Base-by-base conservation (phyloP, 2,113 vertebrate species). In the Tringa solitaria region DNA sequence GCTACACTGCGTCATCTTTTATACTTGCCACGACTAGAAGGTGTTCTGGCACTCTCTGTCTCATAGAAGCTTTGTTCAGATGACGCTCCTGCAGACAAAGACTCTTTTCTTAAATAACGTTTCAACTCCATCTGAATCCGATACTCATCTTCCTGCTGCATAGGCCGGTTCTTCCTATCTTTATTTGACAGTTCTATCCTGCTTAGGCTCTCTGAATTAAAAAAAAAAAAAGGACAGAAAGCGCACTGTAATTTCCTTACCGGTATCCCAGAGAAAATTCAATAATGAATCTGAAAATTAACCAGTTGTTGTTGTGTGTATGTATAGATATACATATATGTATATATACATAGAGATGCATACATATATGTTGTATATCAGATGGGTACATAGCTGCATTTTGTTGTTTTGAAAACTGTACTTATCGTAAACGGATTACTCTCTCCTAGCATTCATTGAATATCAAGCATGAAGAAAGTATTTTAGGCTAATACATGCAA, bases 101-200 rank as follows among this genome's bases (percentile, higher is more conserved):
- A 98, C 53, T 99, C 99, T 96, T 99, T 99, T 96, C 99, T 99
- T 89, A 99, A 98, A 67, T 97, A 98, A 51, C 99, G 99, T 95
- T 99, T 99, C 89, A 99, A 96, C 93, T 99, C 99, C 98, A 99
- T 99, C 75, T 99, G 99, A 92, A 99, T 99, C 20, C 99, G 98
- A 96, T 99, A 99, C 86, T 99, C 99, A 33, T 99, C 99, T 87
- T 99, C 99, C 95, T 99, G 99, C 43, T 99, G 99, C 97, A 99
- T 99, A 10, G 99, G 99, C 18, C 99, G 98, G 96, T 98, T 99
- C 96, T 99, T 99, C 96, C 98, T 98, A 37, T 99, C 99, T 97
- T 99, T 99, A 63, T 91, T 97, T 67, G 97, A 96, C 85, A 98
- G 94, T 41, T 98, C 98, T 65, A 98, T 96, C 98, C 98, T 98